Percentiles rank a stretch among this genome's conserved stretches.
phyloP scores from a whole-genome alignment of 35 echinoderm and acorn worm genomes.

The Diadema setosum region DNA sequence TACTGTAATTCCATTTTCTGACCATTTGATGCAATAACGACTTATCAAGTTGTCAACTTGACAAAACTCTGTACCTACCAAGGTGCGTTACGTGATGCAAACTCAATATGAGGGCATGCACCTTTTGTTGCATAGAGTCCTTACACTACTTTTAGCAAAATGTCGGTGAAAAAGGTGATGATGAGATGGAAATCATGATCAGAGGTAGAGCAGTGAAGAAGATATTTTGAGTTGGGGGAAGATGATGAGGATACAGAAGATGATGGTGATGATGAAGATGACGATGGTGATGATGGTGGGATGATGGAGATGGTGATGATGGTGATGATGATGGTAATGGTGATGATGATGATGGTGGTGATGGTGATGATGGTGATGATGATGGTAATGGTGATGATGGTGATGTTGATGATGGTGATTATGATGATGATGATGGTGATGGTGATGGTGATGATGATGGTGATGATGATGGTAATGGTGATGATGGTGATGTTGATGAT shows the following conservation, averaged over 20 bases:
- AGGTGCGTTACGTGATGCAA: too few relatives aligned
- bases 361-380: background rate
- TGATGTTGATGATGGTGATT: background rate
- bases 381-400: background rate
- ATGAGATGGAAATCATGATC: too few relatives aligned
- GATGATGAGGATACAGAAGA: background rate
- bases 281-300: background rate
- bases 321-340: background rate
- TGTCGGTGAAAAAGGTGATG: too few relatives aligned
- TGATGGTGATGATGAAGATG: background rate
- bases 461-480: background rate
- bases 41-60: too few relatives aligned
- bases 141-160: too few relatives aligned
- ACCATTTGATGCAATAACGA: too few relatives aligned
- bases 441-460: background rate
- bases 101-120: too few relatives aligned
- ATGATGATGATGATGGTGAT: background rate
- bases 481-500: background rate
- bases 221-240: too few relatives aligned
- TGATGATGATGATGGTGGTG: background rate
- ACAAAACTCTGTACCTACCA: too few relatives aligned
- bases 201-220: too few relatives aligned
- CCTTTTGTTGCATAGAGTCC: too few relatives aligned
- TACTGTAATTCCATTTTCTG: too few relatives aligned
- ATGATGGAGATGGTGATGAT: background rate